phyloP scores from a whole-genome alignment of 2,113 vertebrate species.

The Pelobates fuscus region DNA sequence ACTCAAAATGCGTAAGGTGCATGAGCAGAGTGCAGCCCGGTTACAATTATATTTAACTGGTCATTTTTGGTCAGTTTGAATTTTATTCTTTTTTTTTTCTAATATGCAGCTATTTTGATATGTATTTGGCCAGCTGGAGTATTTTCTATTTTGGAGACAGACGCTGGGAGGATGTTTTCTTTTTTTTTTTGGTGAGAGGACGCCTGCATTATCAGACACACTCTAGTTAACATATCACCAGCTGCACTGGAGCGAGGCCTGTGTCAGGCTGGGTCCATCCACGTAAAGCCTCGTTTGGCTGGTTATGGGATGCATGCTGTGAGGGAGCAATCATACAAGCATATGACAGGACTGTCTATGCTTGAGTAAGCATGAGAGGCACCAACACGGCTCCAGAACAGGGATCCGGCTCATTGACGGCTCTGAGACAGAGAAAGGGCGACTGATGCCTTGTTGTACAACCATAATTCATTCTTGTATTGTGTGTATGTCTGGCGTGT shows the following conservation, averaged over 20 bases:
- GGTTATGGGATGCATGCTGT: slow-evolving; percentile 84
- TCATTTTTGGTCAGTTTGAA: no score
- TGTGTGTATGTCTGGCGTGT: slow-evolving; percentile 58
- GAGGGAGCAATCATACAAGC: slow-evolving; percentile 88
- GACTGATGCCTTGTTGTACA: slow-evolving; percentile 88
- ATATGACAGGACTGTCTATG: slow-evolving; percentile 90
- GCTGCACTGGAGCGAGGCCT: slow-evolving; percentile 90
- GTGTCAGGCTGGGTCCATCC: slow-evolving; percentile 85
- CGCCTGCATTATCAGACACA: slow-evolving; percentile 64
- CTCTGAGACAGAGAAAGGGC: slow-evolving; percentile 92
- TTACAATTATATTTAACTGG: no score
- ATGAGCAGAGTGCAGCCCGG: no score
- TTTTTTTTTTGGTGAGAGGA: neutral
- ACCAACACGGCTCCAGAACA: slow-evolving; percentile 81
- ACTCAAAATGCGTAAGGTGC: no score
- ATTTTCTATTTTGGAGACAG: no score
- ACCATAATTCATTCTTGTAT: slow-evolving; percentile 95
- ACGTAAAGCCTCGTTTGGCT: slow-evolving; percentile 88
- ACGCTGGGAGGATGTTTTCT: no score
- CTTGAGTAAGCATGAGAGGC: slow-evolving; percentile 79
- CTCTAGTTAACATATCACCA: slow-evolving; percentile 94
- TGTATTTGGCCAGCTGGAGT: no score
- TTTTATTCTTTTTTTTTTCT: no score
- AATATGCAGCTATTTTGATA: no score
- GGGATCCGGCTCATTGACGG: slow-evolving; percentile 74